Percentiles rank a stretch among this genome's conserved stretches.
These are phyloP conservation scores for Enoplolaimus lenunculus DNA, from an alignment of 2,888 invertebrate species.

Conservation along the genomic window DNA sequence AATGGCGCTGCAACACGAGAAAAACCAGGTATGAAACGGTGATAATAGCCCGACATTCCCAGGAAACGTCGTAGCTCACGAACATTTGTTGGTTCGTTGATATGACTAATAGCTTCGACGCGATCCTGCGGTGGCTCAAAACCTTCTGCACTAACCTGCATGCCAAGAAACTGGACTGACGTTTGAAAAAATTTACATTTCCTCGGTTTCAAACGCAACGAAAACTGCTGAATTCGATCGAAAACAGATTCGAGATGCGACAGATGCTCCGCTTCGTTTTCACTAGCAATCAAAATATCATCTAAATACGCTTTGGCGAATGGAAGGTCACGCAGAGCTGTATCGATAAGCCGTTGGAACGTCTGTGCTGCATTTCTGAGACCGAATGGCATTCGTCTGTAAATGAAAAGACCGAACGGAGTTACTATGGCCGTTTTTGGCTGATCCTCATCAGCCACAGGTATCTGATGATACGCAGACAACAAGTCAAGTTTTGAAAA, in stretches of 20 bases:
- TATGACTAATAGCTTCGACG: background rate
- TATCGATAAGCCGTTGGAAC: background rate
- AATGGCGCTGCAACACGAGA: background rate
- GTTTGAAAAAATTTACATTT: background rate
- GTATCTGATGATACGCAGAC: background rate
- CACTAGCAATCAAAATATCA: constrained; percentile 1
- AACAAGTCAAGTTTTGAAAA: constrained; percentile 10
- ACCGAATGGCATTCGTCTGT: constrained; percentile 14
- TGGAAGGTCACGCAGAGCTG: background rate
- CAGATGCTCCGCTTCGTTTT: background rate
- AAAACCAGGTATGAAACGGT: background rate
- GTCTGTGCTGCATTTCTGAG: background rate
- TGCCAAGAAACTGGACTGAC: background rate
- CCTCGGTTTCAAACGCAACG: background rate
- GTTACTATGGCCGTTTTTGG: background rate
- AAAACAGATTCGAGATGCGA: background rate
- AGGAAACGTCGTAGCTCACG: background rate
- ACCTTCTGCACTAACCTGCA: background rate
- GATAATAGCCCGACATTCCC: constrained; percentile 3
- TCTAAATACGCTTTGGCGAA: background rate
- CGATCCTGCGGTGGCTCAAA: background rate
- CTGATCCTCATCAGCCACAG: background rate
- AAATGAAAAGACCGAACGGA: constrained; percentile 11
- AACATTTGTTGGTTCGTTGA: background rate
- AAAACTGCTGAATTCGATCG: background rate